Evolutionary conservation across 2,888 invertebrate species (phyloP).

Genomic region (Saturnia pavonia): DNA sequence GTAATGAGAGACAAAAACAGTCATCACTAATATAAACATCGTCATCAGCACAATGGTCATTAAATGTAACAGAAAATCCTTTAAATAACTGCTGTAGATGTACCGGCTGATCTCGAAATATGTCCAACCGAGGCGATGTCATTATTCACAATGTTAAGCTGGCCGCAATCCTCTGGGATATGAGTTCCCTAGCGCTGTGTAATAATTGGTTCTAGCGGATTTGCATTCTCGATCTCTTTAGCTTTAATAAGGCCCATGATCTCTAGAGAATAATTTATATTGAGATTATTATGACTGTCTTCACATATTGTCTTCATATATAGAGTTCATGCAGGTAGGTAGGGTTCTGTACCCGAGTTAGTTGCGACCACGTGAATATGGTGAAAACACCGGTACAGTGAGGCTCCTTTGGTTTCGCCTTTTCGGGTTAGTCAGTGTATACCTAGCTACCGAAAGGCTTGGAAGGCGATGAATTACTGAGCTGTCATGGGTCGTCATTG

Average conservation of each 20-base stretch:
- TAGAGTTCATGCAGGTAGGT: too few relatives aligned
- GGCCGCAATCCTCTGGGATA: not conserved
- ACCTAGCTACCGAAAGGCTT: too few relatives aligned
- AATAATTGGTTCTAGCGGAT: not conserved
- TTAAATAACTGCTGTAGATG: not conserved
- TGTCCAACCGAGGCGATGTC: not conserved
- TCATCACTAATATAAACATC: not conserved
- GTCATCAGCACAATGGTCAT: not conserved
- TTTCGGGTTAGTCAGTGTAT: too few relatives aligned
- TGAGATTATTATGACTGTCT: not conserved
- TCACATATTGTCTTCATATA: too few relatives aligned
- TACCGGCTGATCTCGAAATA: not conserved
- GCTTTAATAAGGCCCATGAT: not conserved
- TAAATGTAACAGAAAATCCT: not conserved
- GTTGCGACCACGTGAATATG: too few relatives aligned
- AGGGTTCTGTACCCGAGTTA: too few relatives aligned
- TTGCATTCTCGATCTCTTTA: not conserved
- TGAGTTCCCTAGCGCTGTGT: not conserved
- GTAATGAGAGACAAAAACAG: not conserved
- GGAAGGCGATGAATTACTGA: too few relatives aligned
- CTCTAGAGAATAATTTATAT: not conserved
- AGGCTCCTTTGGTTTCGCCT: too few relatives aligned
- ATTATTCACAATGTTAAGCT: not conserved
- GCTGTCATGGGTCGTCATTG: too few relatives aligned
- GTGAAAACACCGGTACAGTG: too few relatives aligned